phyloP scores from a whole-genome alignment of 2,113 vertebrate genomes.

The Castor canadensis region DNA sequence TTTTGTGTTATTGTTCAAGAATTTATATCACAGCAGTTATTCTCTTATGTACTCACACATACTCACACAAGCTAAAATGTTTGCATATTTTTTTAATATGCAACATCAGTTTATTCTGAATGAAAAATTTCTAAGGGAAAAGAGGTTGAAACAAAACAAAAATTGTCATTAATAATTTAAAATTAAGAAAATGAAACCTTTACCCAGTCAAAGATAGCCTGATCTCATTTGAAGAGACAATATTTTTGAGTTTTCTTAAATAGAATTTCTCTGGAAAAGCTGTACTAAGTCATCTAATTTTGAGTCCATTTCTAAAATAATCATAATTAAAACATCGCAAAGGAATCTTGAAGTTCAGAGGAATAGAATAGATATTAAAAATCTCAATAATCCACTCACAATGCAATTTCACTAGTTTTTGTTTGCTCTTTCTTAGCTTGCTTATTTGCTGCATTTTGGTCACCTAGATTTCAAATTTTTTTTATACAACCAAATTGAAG shows the following conservation, averaged over 20 bases:
- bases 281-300: neutral
- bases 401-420: neutral
- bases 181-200: neutral
- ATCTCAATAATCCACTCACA: neutral
- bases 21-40: neutral
- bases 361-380: neutral
- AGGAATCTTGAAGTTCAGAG: neutral
- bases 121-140: neutral
- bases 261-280: neutral
- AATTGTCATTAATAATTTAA: constrained; percentile 2
- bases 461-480: neutral
- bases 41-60: neutral
- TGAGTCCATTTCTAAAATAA: neutral
- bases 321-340: neutral
- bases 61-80: neutral
- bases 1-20: neutral
- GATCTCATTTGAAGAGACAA: neutral
- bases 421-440: neutral
- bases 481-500: neutral
- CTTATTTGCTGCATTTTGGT: neutral
- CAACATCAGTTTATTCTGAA: neutral
- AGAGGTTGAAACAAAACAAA: neutral
- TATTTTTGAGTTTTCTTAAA: neutral
- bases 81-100: neutral
- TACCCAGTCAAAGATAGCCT: neutral